Percentiles rank a stretch among this genome's conserved stretches.
Conservation (phyloP, 2,797 vertebrate genomes). For the Carapus acus region DNA sequence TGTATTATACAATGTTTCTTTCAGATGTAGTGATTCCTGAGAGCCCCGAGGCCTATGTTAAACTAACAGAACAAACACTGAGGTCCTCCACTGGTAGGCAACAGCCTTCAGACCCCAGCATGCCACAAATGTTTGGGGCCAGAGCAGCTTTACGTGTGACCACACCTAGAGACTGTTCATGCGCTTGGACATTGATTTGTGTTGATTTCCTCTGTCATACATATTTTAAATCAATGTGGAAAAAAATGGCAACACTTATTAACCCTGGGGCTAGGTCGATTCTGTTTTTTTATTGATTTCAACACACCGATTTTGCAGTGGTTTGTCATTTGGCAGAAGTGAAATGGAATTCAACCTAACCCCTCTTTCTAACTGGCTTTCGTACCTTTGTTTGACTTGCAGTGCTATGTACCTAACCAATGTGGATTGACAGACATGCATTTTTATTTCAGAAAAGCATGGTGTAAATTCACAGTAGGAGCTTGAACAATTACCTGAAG, state of each 20-base stretch:
- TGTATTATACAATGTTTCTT: constrained; percentile 80
- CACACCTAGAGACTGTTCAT: constrained; percentile 46
- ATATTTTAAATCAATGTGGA: constrained; percentile 42
- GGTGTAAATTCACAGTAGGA: constrained; percentile 32
- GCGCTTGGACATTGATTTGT: constrained; percentile 58
- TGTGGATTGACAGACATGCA: constrained; percentile 37
- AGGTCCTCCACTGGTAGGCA: constrained; percentile 84
- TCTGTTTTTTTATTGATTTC: constrained; percentile 51
- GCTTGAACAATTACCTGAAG: constrained; percentile 12
- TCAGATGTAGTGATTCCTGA: constrained; percentile 89
- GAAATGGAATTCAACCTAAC: constrained; percentile 67
- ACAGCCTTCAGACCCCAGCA: constrained; percentile 57
- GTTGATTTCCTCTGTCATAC: constrained; percentile 47
- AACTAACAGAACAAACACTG: constrained; percentile 86
- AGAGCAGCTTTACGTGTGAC: constrained; percentile 35
- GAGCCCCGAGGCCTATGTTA: constrained; percentile 87
- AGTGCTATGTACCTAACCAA: constrained; percentile 58
- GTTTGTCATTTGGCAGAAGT: constrained; percentile 17
- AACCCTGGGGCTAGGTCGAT: constrained; percentile 62
- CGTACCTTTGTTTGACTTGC: constrained; percentile 53
- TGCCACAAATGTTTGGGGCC: constrained; percentile 52
- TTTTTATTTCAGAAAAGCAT: constrained; percentile 46
- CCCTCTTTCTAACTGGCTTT: constrained; percentile 58
- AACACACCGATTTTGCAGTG: constrained; percentile 14
- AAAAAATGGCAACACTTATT: constrained; percentile 47